phyloP scores from a whole-genome alignment of 1,140 invertebrate genomes.

The Papilio aristodemus region DNA sequence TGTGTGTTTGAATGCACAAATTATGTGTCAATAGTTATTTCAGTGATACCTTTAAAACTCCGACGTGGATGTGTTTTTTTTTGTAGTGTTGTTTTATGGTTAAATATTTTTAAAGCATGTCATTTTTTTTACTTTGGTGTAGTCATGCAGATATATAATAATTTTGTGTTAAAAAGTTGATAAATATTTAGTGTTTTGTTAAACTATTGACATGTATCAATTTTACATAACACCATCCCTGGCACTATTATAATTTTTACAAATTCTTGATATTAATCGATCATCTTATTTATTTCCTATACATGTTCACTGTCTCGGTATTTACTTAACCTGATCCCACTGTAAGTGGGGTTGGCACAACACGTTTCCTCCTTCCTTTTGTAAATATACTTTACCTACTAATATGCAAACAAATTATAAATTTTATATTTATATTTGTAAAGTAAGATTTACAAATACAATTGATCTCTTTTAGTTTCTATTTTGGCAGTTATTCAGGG shows the following conservation, averaged over 20 bases:
- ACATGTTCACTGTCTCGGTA: not conserved
- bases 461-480: too few relatives aligned
- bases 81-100: not conserved
- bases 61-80: not conserved
- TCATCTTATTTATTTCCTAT: not conserved
- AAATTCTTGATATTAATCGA: not conserved
- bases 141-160: too few relatives aligned
- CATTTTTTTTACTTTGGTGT: not conserved
- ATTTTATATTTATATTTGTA: too few relatives aligned
- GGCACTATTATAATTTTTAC: not conserved
- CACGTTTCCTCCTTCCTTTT: too few relatives aligned
- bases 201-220: too few relatives aligned
- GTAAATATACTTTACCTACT: too few relatives aligned
- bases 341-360: too few relatives aligned
- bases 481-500: not conserved
- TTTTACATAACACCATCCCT: not conserved
- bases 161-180: too few relatives aligned
- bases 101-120: not conserved
- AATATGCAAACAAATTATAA: too few relatives aligned
- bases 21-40: constrained; percentile 2
- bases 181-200: too few relatives aligned
- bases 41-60: not conserved
- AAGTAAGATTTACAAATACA: too few relatives aligned
- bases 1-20: constrained; percentile 16
- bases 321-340: not conserved